Base-by-base conservation (phyloP, 2,797 vertebrate species). In the Enteromius thamalakanensis region DNA sequence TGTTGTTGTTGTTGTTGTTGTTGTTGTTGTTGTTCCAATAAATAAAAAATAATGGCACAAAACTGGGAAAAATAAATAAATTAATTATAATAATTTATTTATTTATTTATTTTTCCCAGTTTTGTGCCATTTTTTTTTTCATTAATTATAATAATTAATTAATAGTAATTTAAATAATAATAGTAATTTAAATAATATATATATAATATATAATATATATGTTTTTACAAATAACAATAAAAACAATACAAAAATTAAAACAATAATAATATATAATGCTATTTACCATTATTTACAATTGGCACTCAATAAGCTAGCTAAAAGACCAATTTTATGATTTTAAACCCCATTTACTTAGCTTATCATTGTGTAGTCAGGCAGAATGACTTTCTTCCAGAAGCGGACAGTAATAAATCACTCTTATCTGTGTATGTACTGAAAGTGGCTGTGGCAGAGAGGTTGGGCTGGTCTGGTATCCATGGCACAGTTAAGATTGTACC, bases 391-490 rank as follows among this genome's bases (percentile, higher is more conserved):
- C 29, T 11, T 55, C 37, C 29, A 8, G 37, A 60, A 26, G 19
- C 10, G 1, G 53, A 15, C 53, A 34, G 26, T 64, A 37, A 72
- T 81, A 81, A 64, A 81, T 81, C 79, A 81, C 79, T 81, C 55
- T 26, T 72, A 81, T 81, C 79, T 49, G 19, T 72, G 19, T 62
- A 8, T 81, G 68, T 17, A 17, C 37, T 45, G 40, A n/a, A 60
- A 71, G 37, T 6, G 53, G 40, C 19, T 34, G 68, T 70, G 65
- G 51, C 47, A 19, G 9, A 29, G 60, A 74, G 14, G 71, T 51
- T 42, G 76, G 45, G 64, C 37, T 55, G 60, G 51, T 19, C 65
- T 14, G 60, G 82, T 87, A 87, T 80, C 85, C 85, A 85, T 85
- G 86, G 87, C 37, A 84, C 84, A 37, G 64, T 62, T 75, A 29